Percentiles rank a stretch among this genome's conserved stretches.
These are phyloP conservation scores for Mus spretus DNA, from an alignment of 2,797 vertebrate genomes.

Conservation along the genomic window DNA sequence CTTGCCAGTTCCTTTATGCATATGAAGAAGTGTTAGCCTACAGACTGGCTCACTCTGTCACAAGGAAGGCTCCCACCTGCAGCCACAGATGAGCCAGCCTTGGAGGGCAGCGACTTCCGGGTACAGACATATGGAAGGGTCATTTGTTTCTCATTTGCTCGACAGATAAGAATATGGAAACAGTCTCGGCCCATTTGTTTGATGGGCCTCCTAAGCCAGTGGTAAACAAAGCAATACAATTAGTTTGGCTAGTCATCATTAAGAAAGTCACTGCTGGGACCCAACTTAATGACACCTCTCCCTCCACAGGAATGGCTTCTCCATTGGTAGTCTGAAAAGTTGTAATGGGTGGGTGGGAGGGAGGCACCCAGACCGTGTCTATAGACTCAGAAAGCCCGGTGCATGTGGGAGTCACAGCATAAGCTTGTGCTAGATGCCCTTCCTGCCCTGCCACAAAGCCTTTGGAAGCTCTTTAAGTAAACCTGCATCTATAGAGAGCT, in stretches of 20 bases:
- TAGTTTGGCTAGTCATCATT: constrained; percentile 91
- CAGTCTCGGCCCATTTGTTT: constrained; percentile 92
- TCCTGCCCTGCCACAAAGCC: neutral
- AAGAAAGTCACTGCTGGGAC: constrained; percentile 89
- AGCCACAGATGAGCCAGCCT: constrained; percentile 70
- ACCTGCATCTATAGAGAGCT: neutral
- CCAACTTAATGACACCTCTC: constrained; percentile 89
- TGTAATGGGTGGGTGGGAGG: neutral
- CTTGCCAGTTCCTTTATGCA: neutral
- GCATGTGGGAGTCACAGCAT: neutral
- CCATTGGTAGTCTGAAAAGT: neutral
- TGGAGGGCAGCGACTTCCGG: constrained; percentile 82
- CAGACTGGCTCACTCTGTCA: neutral
- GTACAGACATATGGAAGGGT: constrained; percentile 88
- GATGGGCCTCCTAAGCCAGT: constrained; percentile 91
- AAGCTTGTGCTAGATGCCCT: neutral
- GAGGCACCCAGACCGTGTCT: neutral
- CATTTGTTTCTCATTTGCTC: constrained; percentile 90
- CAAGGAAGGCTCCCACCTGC: neutral
- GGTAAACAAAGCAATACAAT: constrained; percentile 93
- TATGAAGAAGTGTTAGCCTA: neutral
- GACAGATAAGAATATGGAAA: constrained; percentile 92
- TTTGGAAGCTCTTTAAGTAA: constrained; percentile 29
- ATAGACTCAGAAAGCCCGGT: fast-evolving
- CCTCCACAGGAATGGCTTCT: constrained; percentile 76